Base-by-base conservation (phyloP, 2,888 invertebrate genomes). In the Meliscaeva auricollis region DNA sequence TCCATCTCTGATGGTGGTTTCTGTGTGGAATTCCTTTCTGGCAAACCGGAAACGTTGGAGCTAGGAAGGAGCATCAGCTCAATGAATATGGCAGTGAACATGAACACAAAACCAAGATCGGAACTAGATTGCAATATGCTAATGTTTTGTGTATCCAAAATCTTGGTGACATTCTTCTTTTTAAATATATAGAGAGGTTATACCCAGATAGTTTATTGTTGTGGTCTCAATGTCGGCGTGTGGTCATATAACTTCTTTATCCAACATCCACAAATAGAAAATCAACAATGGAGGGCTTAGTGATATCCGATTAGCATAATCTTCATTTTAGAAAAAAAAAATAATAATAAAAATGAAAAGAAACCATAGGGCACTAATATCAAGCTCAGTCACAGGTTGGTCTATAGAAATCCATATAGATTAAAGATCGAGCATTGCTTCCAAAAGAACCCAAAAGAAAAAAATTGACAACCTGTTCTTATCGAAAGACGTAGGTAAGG, bases 41-140 rank as follows among this genome's bases (percentile, higher is more conserved):
- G 26, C 64, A 69, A 64, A 68, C 74, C 69, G 52, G 64, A 54
- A 74, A 74, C 44, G 54, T 9, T 17, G 5, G 17, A 56, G 11
- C 17, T 30, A n/a, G 7, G 4, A n/a, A 58, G 58, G 72, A 44
- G 60, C 8, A 32, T 6, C 62, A 73, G 62, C 20, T 66, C 48
- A 8, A 78, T 38, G 62, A 30, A 32, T 17, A 35, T 38, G 35
- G 17, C 50, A 52, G 64, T 22, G 58, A 58, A 58, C 3, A 20
- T 2, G 20, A 46, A 15, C 35, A 15, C 8, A 22, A 26, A 62
- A 26, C 32, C 9, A 22, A 64, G 64, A 79, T 66, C 83, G 83
- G 79, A 84, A 84, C 83, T 83, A 78, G 73, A 78, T 73, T 74
- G 66, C 74, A 72, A 15, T 48, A 64, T 78, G 82, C 77, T 60